Conservation (phyloP, 2,797 vertebrate genomes). For the Sciurus vulgaris region DNA sequence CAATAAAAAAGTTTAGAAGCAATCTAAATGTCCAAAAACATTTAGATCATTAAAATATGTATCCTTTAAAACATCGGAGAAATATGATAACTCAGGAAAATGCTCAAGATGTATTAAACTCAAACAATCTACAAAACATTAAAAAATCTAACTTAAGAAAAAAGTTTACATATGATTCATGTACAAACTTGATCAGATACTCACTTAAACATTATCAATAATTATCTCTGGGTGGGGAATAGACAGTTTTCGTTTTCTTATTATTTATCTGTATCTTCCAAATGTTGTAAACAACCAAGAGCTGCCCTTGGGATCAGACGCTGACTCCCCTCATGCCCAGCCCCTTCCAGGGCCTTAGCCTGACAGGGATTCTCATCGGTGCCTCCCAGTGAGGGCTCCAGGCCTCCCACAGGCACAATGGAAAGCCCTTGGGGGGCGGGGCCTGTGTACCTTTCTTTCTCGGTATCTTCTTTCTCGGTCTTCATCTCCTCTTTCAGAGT, state of each 20-base stretch:
- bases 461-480: conserved; percentile 83
- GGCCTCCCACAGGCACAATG: fast-evolving
- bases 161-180: neutral
- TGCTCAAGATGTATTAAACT: neutral
- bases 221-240: neutral
- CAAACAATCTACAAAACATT: neutral
- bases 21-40: neutral
- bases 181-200: neutral
- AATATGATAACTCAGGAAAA: neutral
- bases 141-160: conserved; percentile 38
- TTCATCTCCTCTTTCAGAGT: conserved; percentile 79
- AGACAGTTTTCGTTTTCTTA: neutral
- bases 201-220: neutral
- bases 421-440: too few relatives aligned
- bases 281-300: conserved; percentile 25
- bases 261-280: conserved; percentile 86
- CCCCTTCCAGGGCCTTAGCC: too few relatives aligned
- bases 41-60: neutral
- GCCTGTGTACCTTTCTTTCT: conserved; percentile 74
- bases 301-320: neutral
- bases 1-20: neutral
- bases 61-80: conserved; percentile 25
- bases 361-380: conserved; percentile 71
- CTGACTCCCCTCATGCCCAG: too few relatives aligned
- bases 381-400: neutral